Conservation (phyloP, 2,113 vertebrate species). For the Phycodurus eques region DNA sequence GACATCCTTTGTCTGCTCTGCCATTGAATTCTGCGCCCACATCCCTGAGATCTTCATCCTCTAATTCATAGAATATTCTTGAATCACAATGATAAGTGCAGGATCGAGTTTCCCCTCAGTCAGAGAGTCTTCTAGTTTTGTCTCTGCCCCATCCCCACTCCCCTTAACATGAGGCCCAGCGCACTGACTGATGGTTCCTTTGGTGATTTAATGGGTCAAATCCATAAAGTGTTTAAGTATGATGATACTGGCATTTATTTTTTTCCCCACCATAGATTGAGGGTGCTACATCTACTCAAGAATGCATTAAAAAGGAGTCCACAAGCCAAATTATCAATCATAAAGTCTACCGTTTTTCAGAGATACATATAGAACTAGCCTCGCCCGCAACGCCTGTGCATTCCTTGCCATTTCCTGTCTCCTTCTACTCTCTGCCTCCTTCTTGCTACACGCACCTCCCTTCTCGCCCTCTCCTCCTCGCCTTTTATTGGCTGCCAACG, state of each 20-base stretch:
- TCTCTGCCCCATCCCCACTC: slow-evolving; percentile 22
- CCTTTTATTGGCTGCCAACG: slow-evolving; percentile 35
- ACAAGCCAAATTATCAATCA: neutral
- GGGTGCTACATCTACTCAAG: neutral
- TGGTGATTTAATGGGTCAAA: slow-evolving; percentile 39
- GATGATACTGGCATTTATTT: slow-evolving; percentile 4
- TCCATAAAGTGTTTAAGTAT: slow-evolving; percentile 20
- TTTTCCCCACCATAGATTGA: slow-evolving; percentile 3
- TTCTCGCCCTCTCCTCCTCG: slow-evolving; percentile 14
- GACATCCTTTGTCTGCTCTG: slow-evolving; percentile 59
- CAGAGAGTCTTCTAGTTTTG: slow-evolving; percentile 61
- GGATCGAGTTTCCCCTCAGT: slow-evolving; percentile 68
- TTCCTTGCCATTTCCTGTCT: neutral
- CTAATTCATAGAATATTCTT: slow-evolving; percentile 65
- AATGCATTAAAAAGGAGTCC: neutral
- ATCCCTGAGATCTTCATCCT: slow-evolving; percentile 55
- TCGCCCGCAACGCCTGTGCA: slow-evolving; percentile 7
- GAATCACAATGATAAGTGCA: slow-evolving; percentile 64
- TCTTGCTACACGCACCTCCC: slow-evolving; percentile 15
- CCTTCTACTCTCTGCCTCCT: slow-evolving; percentile 4
- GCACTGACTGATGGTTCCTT: slow-evolving; percentile 31
- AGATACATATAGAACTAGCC: neutral
- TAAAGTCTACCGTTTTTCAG: neutral
- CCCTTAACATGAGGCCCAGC: slow-evolving; percentile 21
- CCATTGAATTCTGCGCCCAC: slow-evolving; percentile 48